A percentile compares a stretch with the other conserved stretches of the same genome.
Conservation (phyloP, 2,113 vertebrate genomes). For the Patagioenas fasciata region DNA sequence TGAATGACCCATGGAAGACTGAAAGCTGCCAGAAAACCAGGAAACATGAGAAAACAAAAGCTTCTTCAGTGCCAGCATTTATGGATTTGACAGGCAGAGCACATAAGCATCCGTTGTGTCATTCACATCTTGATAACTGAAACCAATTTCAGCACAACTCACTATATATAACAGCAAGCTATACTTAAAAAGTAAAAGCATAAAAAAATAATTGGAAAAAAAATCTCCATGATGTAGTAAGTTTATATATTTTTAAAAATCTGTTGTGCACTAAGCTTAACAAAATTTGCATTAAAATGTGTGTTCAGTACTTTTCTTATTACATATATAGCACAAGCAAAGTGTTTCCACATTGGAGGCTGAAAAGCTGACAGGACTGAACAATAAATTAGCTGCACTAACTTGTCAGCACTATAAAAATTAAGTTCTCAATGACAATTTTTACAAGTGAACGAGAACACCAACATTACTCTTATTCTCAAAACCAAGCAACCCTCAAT, state of each 20-base stretch:
- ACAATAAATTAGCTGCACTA: neutral
- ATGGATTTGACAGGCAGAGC: conserved; percentile 38
- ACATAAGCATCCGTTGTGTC: conserved; percentile 32
- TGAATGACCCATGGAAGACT: conserved; percentile 68
- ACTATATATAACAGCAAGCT: neutral
- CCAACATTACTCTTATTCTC: neutral
- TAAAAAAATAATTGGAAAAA: neutral
- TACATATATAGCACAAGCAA: neutral
- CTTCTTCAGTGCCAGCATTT: conserved; percentile 21
- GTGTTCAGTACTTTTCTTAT: neutral
- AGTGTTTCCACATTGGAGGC: neutral
- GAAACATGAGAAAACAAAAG: conserved; percentile 68
- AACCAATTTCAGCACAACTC: conserved; percentile 1
- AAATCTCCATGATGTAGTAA: neutral
- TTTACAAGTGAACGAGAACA: neutral
- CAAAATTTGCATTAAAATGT: neutral
- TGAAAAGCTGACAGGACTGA: neutral
- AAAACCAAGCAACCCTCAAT: neutral
- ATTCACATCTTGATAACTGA: conserved; percentile 22
- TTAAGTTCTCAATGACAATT: neutral
- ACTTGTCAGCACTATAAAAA: neutral
- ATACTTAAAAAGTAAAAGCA: neutral
- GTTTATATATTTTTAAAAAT: neutral
- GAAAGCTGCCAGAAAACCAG: conserved; percentile 58
- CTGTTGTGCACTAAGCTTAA: neutral